phyloP scores from a whole-genome alignment of 2,797 vertebrate species.

The Sebastes oblongus region DNA sequence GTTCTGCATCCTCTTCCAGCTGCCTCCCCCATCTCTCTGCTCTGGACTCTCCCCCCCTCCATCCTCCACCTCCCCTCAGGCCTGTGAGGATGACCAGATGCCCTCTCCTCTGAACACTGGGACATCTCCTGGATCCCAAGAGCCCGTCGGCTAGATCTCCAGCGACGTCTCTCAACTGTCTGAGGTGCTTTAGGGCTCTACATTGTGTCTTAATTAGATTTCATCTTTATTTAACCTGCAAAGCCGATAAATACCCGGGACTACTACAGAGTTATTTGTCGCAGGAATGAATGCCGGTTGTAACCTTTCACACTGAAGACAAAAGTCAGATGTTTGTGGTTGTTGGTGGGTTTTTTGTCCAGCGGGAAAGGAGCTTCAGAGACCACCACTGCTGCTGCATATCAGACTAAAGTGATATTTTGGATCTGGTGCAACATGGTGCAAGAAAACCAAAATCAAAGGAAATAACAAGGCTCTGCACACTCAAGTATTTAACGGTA shows the following conservation, averaged over 20 bases:
- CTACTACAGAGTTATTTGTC: too few relatives aligned
- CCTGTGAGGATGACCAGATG: conserved; percentile 61
- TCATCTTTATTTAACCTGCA: neutral
- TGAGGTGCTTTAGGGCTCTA: neutral
- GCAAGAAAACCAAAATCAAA: neutral
- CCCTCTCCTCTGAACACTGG: conserved; percentile 4
- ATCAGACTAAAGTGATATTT: neutral
- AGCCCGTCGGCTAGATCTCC: neutral
- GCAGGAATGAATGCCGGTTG: too few relatives aligned
- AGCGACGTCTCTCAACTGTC: neutral
- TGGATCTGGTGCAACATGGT: too few relatives aligned
- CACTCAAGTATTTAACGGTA: neutral
- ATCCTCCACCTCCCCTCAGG: neutral
- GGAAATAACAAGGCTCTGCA: neutral
- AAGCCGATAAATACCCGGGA: too few relatives aligned
- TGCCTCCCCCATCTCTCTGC: neutral
- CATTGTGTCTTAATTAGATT: neutral
- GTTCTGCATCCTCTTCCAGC: conserved; percentile 13
- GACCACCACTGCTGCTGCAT: neutral
- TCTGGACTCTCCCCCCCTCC: neutral
- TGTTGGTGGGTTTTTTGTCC: too few relatives aligned
- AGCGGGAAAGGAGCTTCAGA: too few relatives aligned
- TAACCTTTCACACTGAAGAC: too few relatives aligned
- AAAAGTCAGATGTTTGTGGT: too few relatives aligned
- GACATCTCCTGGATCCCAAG: neutral